phyloP scores from a whole-genome alignment of 1,140 invertebrate genomes.

The Drosophila pachea region DNA sequence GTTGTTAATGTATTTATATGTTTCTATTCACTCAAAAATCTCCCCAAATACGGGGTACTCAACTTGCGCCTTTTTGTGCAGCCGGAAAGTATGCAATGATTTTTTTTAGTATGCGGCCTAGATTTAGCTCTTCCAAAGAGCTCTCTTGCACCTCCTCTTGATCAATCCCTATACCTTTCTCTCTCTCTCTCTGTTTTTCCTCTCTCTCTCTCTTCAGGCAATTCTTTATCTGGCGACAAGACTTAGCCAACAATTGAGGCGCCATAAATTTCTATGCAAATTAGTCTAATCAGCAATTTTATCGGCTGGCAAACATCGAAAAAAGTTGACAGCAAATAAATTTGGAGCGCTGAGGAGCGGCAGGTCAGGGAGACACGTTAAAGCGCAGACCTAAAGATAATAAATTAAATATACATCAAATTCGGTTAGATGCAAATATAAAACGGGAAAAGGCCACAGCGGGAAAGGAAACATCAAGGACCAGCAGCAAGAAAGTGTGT shows the following conservation, averaged over 20 bases:
- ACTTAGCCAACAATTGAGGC: conserved; percentile 8
- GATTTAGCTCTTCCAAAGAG: too few species aligned
- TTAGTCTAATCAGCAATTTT: conserved; percentile 41
- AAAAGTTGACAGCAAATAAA: conserved; percentile 61
- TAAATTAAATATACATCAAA: conserved; percentile 75
- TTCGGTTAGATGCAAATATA: conserved; percentile 30
- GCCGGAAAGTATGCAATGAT: not conserved
- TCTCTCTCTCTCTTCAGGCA: not conserved
- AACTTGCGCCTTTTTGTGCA: too few species aligned
- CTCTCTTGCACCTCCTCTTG: not conserved
- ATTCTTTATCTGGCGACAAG: conserved; percentile 5
- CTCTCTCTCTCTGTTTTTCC: not conserved
- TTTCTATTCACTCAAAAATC: too few species aligned
- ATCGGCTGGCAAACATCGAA: conserved; percentile 34
- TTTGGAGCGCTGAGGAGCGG: conserved; percentile 19
- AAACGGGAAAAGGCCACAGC: conserved; percentile 10
- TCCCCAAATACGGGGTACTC: too few species aligned
- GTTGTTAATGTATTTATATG: too few species aligned
- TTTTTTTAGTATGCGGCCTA: not conserved
- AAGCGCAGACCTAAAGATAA: conserved; percentile 48
- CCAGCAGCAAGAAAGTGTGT: conserved; percentile 60
- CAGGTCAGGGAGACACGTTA: conserved; percentile 36
- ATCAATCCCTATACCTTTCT: not conserved
- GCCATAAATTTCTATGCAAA: conserved; percentile 50
- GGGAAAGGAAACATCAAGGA: conserved; percentile 19